Percentiles rank a stretch among this genome's conserved stretches.
phyloP scores from a whole-genome alignment of 2,797 vertebrate genomes.

The Ctenosaura bakeri region DNA sequence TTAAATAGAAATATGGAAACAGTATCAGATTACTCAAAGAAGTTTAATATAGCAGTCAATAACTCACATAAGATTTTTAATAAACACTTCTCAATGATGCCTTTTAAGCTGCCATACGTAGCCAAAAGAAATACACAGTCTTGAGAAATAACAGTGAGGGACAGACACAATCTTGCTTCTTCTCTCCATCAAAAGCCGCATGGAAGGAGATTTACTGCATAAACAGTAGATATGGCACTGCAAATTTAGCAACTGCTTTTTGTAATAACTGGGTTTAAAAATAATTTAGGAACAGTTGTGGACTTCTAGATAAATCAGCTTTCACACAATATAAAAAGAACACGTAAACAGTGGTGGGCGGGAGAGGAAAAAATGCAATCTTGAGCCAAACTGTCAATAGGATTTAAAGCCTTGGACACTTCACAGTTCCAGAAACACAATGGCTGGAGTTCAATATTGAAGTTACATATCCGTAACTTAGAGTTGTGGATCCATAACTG shows the following conservation, averaged over 20 bases:
- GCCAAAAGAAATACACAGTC: background rate
- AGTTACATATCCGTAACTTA: too few relatives aligned
- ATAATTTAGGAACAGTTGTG: conserved; percentile 11
- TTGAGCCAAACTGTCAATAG: background rate
- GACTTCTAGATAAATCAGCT: conserved; percentile 9
- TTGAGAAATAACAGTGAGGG: background rate
- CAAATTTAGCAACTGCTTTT: background rate
- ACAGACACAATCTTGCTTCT: background rate
- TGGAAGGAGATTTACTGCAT: background rate
- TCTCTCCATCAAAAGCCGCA: conserved; percentile 5
- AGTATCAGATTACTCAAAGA: background rate
- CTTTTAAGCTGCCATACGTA: background rate
- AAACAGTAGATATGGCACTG: background rate
- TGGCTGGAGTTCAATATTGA: too few relatives aligned
- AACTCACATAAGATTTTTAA: background rate
- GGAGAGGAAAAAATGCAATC: background rate
- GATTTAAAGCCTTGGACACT: background rate
- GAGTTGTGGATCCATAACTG: too few relatives aligned
- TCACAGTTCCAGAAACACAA: background rate
- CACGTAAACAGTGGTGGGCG: background rate
- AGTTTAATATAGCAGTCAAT: background rate
- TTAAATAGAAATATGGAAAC: background rate
- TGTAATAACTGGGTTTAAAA: conserved; percentile 4
- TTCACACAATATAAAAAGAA: conserved; percentile 4
- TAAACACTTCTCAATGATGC: background rate